Evolutionary conservation across 2,888 invertebrate species (phyloP).

Genomic region (Metacarcinus magister): DNA sequence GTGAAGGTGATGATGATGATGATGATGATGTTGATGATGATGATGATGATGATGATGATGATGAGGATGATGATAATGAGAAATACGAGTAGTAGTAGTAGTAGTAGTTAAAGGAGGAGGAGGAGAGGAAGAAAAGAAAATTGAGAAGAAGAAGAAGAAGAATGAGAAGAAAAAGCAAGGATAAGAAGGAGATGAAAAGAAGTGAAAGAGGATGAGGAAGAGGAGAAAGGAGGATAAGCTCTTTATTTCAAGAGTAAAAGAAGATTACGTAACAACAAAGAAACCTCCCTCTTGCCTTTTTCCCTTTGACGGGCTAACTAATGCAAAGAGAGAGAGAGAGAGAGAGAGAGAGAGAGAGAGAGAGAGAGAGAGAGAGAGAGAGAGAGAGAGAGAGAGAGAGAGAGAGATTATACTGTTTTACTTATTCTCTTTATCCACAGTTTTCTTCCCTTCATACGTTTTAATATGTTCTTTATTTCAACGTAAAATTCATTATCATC

Average conservation of each 20-base stretch:
- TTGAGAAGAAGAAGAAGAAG: too few relatives aligned
- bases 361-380: conserved; percentile 34
- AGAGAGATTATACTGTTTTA: not conserved
- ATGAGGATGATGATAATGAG: too few relatives aligned
- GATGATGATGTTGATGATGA: not conserved
- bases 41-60: not conserved
- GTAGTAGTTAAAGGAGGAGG: too few relatives aligned
- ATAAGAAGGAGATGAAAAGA: too few relatives aligned
- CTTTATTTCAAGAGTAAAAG: not conserved
- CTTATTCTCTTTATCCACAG: not conserved
- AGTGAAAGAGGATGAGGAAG: too few relatives aligned
- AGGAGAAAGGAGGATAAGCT: not conserved
- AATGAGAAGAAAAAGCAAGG: too few relatives aligned
- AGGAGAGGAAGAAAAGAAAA: too few relatives aligned
- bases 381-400: not conserved
- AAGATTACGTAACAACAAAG: not conserved
- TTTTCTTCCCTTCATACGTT: too few relatives aligned
- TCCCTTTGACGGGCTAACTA: not conserved
- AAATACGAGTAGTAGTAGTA: too few relatives aligned
- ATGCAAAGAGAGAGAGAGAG: not conserved
- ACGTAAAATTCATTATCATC: not conserved
- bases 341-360: conserved; percentile 33
- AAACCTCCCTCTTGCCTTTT: not conserved
- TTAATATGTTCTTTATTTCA: too few relatives aligned
- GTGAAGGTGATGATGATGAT: too few relatives aligned